Evolutionary conservation across 2,113 vertebrate genomes (phyloP), one percentile per base, ranked within the genome.

Genomic region (Eretmochelys imbricata): DNA sequence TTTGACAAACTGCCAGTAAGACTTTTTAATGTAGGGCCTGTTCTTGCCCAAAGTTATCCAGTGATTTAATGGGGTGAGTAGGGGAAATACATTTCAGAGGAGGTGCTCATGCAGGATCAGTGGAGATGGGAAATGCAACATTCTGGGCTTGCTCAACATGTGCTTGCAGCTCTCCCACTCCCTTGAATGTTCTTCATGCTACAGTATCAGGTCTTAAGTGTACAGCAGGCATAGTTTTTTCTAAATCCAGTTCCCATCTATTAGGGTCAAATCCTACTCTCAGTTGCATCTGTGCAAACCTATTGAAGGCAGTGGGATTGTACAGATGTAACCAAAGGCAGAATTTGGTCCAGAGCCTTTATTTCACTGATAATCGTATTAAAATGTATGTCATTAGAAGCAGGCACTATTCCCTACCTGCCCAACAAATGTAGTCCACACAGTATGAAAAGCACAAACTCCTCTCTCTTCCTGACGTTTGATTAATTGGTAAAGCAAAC

Each of bases 331-430:
- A 59, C 22, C 42, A 46, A 84, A 51, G 84, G 14, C 9, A 83
- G 31, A 5, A 49, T 86, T 89, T 88, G 88, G 51, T 35, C 31
- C n/a, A 88, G 86, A 82, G 49, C 24, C 92, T 96, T 95, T 76
- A 65, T 94, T 51, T 86, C 35, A 84, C 1, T 83, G 4, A 78
- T 54, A 14, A 53, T 82, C 48, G 5, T 75, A 87, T 84, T 79
- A 20, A 78, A 46, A 9, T 72, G 3, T 1, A 1, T 55, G 7
- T 51, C 85, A 51, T 69, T 14, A 0, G 55, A 49, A 38, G 46
- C 3, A 7, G 51, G 13, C 46, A 20, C 80, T n/a, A 2, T 50
- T 2, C 87, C 16, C 17, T n/a, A n/a, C 62, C 62, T n/a, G 35
- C 62, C 82, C 31, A 78, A 53, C 27, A 35, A 42, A 84, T 84